Conservation (phyloP, 2,797 vertebrate species). For the Mus minutoides region DNA sequence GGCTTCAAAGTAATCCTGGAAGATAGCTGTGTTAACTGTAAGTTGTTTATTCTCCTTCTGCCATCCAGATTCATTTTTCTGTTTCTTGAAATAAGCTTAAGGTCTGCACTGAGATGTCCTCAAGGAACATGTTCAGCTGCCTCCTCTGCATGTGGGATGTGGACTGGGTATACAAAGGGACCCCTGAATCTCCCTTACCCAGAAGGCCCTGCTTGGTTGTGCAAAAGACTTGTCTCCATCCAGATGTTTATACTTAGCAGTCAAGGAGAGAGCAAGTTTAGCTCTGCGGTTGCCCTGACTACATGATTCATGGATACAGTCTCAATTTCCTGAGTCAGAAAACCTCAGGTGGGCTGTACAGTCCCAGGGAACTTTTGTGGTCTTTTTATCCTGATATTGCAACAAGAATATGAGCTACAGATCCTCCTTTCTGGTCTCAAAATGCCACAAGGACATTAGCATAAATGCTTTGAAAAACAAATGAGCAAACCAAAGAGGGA, state of each 20-base stretch:
- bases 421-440: slow-evolving; percentile 56
- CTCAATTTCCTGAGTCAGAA: slow-evolving; percentile 71
- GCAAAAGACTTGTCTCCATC: neutral
- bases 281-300: slow-evolving; percentile 35
- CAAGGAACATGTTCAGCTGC: neutral
- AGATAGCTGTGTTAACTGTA: neutral
- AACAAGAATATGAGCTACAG: slow-evolving; percentile 60
- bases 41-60: neutral
- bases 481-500: neutral
- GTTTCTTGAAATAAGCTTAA: neutral
- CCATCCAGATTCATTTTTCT: neutral
- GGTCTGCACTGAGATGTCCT: neutral
- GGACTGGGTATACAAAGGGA: neutral
- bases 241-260: slow-evolving; percentile 37
- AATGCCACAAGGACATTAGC: slow-evolving; percentile 57
- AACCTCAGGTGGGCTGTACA: slow-evolving; percentile 74
- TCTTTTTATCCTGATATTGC: slow-evolving; percentile 61
- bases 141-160: neutral
- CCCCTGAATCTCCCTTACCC: neutral
- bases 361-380: slow-evolving; percentile 63
- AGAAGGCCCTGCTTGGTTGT: neutral
- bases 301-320: slow-evolving; percentile 60
- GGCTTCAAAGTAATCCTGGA: neutral
- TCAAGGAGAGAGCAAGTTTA: neutral
- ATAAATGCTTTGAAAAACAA: slow-evolving; percentile 41